phyloP scores from a whole-genome alignment of 2,797 vertebrate genomes.

The Remorina albescens region DNA sequence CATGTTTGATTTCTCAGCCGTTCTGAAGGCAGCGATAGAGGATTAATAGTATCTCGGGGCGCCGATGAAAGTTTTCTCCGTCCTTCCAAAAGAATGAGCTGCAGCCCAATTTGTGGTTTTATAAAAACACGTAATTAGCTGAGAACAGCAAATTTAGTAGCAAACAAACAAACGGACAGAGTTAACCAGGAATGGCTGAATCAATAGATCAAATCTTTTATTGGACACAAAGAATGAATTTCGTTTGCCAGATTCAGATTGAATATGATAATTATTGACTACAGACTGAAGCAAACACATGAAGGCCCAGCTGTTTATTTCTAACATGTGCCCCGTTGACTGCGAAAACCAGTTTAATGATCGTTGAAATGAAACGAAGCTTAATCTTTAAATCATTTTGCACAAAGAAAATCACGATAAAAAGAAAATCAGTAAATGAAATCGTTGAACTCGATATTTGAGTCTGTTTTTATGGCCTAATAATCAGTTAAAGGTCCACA shows the following conservation, averaged over 20 bases:
- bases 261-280: conserved; percentile 30
- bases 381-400: background rate
- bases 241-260: conserved; percentile 33
- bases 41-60: no score
- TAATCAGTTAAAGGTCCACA: no score
- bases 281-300: conserved; percentile 19
- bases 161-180: background rate
- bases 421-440: no score
- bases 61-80: background rate
- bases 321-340: no score
- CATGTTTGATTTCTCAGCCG: no score
- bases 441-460: no score
- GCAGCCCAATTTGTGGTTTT: background rate
- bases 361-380: background rate
- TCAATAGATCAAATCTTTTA: conserved; percentile 34
- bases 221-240: conserved; percentile 26
- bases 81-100: background rate
- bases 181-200: conserved; percentile 6
- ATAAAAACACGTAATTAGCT: conserved; percentile 2
- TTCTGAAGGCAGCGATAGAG: no score
- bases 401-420: no score
- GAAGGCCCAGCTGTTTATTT: background rate
- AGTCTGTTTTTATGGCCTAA: no score
- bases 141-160: conserved; percentile 21
- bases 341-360: background rate